Conservation (phyloP, 2,797 vertebrate genomes). For the Rhyacichthys aspro region DNA sequence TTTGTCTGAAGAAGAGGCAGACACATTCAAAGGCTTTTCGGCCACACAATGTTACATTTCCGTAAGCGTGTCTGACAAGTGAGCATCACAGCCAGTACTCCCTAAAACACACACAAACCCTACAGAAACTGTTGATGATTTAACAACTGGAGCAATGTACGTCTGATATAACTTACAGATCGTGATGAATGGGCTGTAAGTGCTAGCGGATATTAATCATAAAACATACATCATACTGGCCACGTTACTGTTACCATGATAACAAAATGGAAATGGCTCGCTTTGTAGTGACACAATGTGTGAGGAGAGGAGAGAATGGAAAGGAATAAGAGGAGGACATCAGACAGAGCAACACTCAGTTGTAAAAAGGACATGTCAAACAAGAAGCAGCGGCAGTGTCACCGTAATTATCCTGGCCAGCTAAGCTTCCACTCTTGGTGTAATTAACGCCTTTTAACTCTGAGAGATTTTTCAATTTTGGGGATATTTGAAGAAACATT, state of each 20-base stretch:
- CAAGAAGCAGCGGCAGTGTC: conserved; percentile 56
- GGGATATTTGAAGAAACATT: conserved; percentile 43
- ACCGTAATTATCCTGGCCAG: conserved; percentile 66
- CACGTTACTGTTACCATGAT: conserved; percentile 58
- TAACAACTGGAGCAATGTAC: neutral
- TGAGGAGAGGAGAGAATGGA: conserved; percentile 17
- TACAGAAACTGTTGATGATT: neutral
- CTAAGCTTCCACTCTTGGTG: conserved; percentile 60
- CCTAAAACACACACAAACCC: conserved; percentile 1
- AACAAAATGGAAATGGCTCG: conserved; percentile 58
- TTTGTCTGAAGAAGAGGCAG: conserved; percentile 34
- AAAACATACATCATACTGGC: conserved; percentile 35
- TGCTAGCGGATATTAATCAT: conserved; percentile 12
- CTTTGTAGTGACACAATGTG: conserved; percentile 34
- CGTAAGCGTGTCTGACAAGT: conserved; percentile 40
- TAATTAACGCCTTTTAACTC: conserved; percentile 65
- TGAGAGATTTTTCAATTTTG: conserved; percentile 36
- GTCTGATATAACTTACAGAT: conserved; percentile 7
- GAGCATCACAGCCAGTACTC: conserved; percentile 15
- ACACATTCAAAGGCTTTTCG: conserved; percentile 38
- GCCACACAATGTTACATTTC: conserved; percentile 15
- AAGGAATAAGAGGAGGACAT: conserved; percentile 14
- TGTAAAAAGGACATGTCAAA: conserved; percentile 47
- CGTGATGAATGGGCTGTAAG: conserved; percentile 16
- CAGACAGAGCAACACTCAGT: conserved; percentile 8